Evolutionary conservation across 2,888 invertebrate genomes (phyloP).

Genomic region (Drosophila meridiana): DNA sequence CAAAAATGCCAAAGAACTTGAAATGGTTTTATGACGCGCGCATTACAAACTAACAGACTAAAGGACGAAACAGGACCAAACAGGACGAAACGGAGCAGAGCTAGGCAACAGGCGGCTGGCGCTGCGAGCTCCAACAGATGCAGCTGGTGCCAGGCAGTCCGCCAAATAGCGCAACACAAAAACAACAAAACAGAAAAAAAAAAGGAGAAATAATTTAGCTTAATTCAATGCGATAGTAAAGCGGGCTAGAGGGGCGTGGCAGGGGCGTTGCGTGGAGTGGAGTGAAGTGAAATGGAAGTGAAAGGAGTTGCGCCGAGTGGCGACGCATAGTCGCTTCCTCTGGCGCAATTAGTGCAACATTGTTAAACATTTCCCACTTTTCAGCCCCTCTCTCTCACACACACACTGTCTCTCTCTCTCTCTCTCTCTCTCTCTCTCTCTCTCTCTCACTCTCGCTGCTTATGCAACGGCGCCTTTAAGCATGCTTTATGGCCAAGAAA

Average conservation of each 20-base stretch:
- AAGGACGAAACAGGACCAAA: background rate
- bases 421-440: slow-evolving; percentile 10
- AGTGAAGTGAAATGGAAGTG: slow-evolving; percentile 12
- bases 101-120: slow-evolving; percentile 13
- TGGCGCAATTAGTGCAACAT: slow-evolving; percentile 82
- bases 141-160: slow-evolving; percentile 70
- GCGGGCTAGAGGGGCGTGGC: background rate
- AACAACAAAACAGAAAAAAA: slow-evolving; percentile 30
- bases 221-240: slow-evolving; percentile 64
- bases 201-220: slow-evolving; percentile 68
- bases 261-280: background rate
- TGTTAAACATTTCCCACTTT: slow-evolving; percentile 63
- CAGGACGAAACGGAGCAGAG: background rate
- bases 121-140: slow-evolving; percentile 51
- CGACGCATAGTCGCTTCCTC: slow-evolving; percentile 72
- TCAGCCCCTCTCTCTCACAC: slow-evolving; percentile 13
- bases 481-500: slow-evolving; percentile 43
- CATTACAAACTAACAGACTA: slow-evolving; percentile 32
- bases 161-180: slow-evolving; percentile 50
- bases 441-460: slow-evolving; percentile 42
- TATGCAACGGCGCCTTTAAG: slow-evolving; percentile 50
- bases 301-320: slow-evolving; percentile 40
- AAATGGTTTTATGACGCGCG: slow-evolving; percentile 58
- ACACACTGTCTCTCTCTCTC: background rate
- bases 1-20: slow-evolving; percentile 51